phyloP scores from a whole-genome alignment of 2,113 vertebrate species.

The Oncorhynchus masou region DNA sequence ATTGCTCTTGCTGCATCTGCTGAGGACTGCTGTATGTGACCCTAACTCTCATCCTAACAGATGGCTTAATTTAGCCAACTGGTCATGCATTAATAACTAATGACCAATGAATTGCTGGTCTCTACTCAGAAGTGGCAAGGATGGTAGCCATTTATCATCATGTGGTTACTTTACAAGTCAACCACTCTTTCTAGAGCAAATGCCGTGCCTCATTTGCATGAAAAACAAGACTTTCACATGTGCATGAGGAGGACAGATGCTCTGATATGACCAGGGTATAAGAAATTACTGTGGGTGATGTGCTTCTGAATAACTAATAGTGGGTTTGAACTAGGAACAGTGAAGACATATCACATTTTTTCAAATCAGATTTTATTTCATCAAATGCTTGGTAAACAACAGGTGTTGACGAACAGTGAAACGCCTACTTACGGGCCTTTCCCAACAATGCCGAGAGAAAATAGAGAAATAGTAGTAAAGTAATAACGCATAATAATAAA shows the following conservation, averaged over 20 bases:
- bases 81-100: constrained; percentile 42
- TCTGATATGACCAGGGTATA: constrained; percentile 41
- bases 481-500: too few relatives aligned
- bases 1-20: constrained; percentile 15
- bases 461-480: too few relatives aligned
- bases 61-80: constrained; percentile 52
- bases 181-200: background rate
- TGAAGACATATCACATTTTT: background rate
- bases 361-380: too few relatives aligned
- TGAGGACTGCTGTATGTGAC: constrained; percentile 34
- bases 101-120: constrained; percentile 34
- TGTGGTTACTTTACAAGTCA: background rate
- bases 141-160: background rate
- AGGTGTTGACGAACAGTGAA: too few relatives aligned
- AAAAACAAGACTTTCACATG: constrained; percentile 35
- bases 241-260: constrained; percentile 41
- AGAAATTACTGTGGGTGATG: constrained; percentile 1
- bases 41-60: constrained; percentile 38
- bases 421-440: too few relatives aligned
- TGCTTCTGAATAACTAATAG: constrained; percentile 37
- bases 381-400: too few relatives aligned
- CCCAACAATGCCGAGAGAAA: too few relatives aligned
- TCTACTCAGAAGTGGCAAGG: constrained; percentile 23
- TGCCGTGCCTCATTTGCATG: constrained; percentile 22
- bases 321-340: constrained; percentile 35